These are phyloP conservation scores for Poecile atricapillus DNA, from an alignment of 2,113 vertebrate genomes.

Conservation along the genomic window DNA sequence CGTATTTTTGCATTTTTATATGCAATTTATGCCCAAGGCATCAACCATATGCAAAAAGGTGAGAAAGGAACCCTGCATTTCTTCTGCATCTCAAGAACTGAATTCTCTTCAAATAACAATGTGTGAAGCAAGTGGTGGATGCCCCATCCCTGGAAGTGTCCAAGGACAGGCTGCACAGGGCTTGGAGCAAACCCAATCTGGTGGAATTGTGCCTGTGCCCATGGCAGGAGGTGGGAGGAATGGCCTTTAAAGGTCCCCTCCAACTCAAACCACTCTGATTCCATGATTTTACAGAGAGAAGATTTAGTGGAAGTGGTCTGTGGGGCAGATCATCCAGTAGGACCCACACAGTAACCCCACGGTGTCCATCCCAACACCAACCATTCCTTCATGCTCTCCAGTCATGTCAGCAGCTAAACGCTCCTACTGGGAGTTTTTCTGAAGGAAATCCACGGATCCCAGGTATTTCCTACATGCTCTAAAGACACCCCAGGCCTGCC, in stretches of 20 bases:
- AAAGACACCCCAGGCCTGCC: not conserved
- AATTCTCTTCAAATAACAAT: not conserved
- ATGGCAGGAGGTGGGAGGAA: not conserved
- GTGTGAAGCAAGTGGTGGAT: not conserved
- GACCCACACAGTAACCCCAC: not conserved
- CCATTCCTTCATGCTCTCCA: not conserved
- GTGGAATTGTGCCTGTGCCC: not conserved
- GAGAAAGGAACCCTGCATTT: not conserved
- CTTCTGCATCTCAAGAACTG: not conserved
- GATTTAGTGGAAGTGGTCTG: not conserved
- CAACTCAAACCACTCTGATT: not conserved
- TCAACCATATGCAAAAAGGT: not conserved
- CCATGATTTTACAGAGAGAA: not conserved
- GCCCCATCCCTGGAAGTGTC: not conserved
- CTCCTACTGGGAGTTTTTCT: not conserved
- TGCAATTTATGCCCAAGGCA: not conserved
- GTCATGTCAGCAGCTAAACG: not conserved
- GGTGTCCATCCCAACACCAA: not conserved
- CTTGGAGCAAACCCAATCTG: not conserved
- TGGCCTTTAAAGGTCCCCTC: not conserved
- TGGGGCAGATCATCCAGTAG: not conserved
- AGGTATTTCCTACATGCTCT: not conserved
- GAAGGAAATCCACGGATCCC: not conserved
- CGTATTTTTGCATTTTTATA: not conserved
- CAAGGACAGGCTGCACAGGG: not conserved